Evolutionary conservation across 2,888 invertebrate genomes (phyloP), one percentile per base, ranked within the genome.

Genomic region (Eulithis prunata): DNA sequence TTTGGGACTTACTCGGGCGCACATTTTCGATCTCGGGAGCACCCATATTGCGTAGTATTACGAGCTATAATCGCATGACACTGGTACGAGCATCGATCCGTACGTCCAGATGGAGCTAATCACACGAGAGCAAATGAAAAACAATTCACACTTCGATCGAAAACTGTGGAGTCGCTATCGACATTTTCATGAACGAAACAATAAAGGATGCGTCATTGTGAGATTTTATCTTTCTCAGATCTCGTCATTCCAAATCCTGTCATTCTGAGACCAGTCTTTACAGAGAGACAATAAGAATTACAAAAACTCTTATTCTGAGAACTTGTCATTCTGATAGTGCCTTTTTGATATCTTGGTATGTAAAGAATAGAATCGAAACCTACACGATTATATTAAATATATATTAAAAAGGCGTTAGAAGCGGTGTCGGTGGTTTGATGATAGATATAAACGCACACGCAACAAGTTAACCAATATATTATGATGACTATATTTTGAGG

Each of bases 1-100:
- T 41, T 2, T 11, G 6, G 6, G 66, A 84, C 83, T 76, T 71
- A 84, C 84, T 78, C 32, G 84, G 84, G 64, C 79, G 77, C 57
- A 79, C 54, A 72, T 72, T 76, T 57, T 75, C 75, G 36, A 69
- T 73, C 45, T 75, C 71, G 4, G 71, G 63, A 4, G 72, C 72
- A 38, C 75, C 77, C 81, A 81, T 81, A 8, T 66, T 76, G 36
- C 64, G 47, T 65, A 43, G 45, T 55, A 41, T 32, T 51, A 62
- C 8, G 54, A 47, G 13, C 11, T 57, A 59, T 11, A 66, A 65
- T 43, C 64, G 60, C 62, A 63, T 63, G 41, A 14, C 57, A 68
- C 68, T 52, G 47, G 45, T 57, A 38, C 38, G 7, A 2, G 1
- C 41, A 21, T 13, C 8, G 21, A 13, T 10, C 47, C 47, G 45